phyloP scores from a whole-genome alignment of 2,797 vertebrate species.

The Mormyrus proboscirostris region DNA sequence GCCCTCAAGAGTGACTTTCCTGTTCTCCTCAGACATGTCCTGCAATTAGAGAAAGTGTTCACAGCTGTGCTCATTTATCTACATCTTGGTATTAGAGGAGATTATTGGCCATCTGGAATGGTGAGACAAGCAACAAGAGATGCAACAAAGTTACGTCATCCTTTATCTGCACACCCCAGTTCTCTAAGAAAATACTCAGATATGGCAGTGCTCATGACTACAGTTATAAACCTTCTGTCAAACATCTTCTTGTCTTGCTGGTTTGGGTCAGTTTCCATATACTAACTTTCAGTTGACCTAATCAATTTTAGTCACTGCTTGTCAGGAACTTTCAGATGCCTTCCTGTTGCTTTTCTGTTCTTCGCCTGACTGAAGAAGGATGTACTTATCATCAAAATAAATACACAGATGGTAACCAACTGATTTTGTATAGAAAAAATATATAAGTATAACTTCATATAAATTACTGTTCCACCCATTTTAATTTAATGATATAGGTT shows the following conservation, averaged over 20 bases:
- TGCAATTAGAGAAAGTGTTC: not conserved
- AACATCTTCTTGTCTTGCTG: not conserved
- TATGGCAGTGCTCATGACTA: not conserved
- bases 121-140: not conserved
- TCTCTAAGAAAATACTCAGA: not conserved
- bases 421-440: not conserved
- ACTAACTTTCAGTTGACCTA: not conserved
- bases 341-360: not conserved
- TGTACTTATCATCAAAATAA: not conserved
- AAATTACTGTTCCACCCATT: not conserved
- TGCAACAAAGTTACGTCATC: not conserved
- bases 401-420: not conserved
- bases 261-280: not conserved
- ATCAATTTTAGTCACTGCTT: not conserved
- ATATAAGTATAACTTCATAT: not conserved
- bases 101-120: not conserved
- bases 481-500: not conserved
- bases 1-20: not conserved
- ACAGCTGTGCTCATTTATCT: not conserved
- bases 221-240: not conserved
- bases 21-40: not conserved
- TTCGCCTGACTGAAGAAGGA: not conserved
- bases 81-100: not conserved
- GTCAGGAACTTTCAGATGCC: not conserved
- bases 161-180: not conserved